These are phyloP conservation scores for Peromyscus melanophrys DNA, from an alignment of 2,797 vertebrate genomes.

Conservation along the genomic window DNA sequence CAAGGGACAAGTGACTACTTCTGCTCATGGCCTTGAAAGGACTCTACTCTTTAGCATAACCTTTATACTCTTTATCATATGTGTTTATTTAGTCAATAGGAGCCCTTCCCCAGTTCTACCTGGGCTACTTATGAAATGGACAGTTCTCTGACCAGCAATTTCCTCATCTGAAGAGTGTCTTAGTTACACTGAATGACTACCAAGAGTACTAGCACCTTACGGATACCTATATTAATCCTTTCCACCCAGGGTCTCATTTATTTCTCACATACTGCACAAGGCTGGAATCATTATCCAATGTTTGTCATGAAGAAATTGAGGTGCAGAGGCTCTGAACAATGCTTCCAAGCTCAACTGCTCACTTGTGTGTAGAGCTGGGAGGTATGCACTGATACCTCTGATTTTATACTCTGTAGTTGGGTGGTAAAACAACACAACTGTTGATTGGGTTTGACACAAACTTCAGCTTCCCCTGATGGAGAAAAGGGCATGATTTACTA, in stretches of 20 bases:
- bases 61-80: neutral
- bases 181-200: neutral
- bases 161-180: neutral
- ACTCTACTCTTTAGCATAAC: neutral
- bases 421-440: neutral
- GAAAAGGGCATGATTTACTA: neutral
- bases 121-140: neutral
- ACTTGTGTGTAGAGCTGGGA: neutral
- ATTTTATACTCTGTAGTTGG: neutral
- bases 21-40: neutral
- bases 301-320: neutral
- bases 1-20: no score
- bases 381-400: neutral
- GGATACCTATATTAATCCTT: neutral
- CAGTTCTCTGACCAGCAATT: neutral
- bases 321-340: neutral
- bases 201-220: neutral
- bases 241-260: neutral
- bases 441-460: neutral
- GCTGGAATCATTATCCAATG: neutral
- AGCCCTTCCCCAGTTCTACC: neutral
- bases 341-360: no score
- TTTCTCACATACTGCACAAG: neutral
- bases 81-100: neutral
- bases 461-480: neutral